phyloP scores from a whole-genome alignment of 2,797 vertebrate genomes.

The Phalloptychus januarius region DNA sequence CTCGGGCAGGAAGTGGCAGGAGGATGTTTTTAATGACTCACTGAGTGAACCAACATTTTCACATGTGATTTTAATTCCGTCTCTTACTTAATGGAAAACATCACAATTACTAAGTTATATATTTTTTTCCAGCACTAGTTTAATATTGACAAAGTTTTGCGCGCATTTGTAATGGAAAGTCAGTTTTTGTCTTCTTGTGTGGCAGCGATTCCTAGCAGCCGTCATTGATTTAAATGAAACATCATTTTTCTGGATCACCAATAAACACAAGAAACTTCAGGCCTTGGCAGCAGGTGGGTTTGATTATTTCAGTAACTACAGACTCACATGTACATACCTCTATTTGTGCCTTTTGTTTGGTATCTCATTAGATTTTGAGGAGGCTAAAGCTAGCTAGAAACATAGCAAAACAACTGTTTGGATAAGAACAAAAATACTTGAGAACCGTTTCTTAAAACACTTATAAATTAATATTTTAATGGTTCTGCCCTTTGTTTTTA shows the following conservation, averaged over 20 bases:
- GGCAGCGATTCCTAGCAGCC: not conserved
- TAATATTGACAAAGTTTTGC: no score
- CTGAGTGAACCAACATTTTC: no score
- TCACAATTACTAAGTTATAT: no score
- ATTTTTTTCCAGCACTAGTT: no score
- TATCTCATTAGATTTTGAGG: not conserved
- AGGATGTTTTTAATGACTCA: no score
- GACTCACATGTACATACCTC: no score
- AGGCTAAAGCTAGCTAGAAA: not conserved
- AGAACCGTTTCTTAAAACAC: no score
- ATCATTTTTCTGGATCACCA: not conserved
- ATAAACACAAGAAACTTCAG: not conserved
- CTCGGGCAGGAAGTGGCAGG: no score
- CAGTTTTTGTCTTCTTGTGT: not conserved
- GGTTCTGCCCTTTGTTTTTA: not conserved
- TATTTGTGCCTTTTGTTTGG: not conserved
- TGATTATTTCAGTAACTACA: not conserved
- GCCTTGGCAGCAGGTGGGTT: not conserved
- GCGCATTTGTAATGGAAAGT: no score
- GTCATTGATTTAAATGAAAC: not conserved
- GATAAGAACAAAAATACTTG: no score
- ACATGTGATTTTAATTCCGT: no score
- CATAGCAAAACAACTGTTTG: not conserved
- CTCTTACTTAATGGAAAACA: no score
- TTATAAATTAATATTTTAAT: not conserved